Evolutionary conservation across 2,888 invertebrate species (phyloP), one percentile per base, ranked within the genome.

Genomic region (Erpobdella octoculata): DNA sequence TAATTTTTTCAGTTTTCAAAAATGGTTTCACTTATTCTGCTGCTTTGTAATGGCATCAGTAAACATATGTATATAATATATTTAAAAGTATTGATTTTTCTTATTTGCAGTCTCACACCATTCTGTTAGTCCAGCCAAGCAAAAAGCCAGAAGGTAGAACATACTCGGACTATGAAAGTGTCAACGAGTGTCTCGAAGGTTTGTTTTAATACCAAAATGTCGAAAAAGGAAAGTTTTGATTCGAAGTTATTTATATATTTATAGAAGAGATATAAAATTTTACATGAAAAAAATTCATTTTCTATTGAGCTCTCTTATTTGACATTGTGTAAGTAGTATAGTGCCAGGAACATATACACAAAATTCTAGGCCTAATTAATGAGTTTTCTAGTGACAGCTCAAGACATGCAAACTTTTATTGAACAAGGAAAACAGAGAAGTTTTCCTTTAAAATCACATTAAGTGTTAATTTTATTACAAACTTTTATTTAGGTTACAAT

Each of bases 111-210:
- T 72, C 82, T 78, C 96, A 98, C 85, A 95, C 96, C 74, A 97
- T 98, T 83, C 86, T 98, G 73, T 84, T 98, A 76, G 91, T 98
- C 6, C 97, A 98, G 83, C 93, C 96, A 1, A 92, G 93, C 1
- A 87, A 76, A 12, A 90, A 93, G 80, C 93, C 96, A 28, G 96
- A 96, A 84, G 94, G 94, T 0, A 88, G 97, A 75, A 97, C 97
- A 0, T 98, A 96, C 84, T 93, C 93, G 0, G 98, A 98, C 83
- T 98, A 96, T 80, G 97, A 99, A 82, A 92, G 93, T 74, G 91
- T 96, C 9, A 96, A 95, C 79, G 96, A 96, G 80, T 95, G 95
- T 81, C 91, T 97, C 90, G 96, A 97, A 86, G 95, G 94, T 88
- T 53, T 8, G 53, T 53, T 15, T 25, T 1, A 1, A 2, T 53